phyloP scores from a whole-genome alignment of 2,888 invertebrate species.

The Copidosoma aretas region DNA sequence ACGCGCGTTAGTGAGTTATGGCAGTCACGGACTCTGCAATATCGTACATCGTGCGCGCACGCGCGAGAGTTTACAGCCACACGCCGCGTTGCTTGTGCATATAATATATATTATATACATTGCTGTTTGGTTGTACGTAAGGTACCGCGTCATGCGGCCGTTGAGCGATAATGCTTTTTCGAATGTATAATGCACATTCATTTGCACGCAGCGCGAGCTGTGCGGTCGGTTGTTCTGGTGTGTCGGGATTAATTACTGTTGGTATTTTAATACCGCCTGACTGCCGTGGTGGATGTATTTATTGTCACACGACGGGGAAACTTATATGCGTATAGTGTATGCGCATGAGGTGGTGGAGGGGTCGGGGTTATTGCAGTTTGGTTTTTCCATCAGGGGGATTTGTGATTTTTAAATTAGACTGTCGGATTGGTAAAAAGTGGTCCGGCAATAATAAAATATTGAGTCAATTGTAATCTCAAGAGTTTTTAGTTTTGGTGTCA shows the following conservation, averaged over 20 bases:
- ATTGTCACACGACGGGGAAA: neutral
- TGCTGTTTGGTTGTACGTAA: no score
- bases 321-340: no score
- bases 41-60: neutral
- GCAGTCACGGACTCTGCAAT: slow-evolving; percentile 47
- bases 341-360: neutral
- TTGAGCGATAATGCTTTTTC: slow-evolving; percentile 17
- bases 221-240: no score
- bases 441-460: no score
- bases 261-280: slow-evolving; percentile 7
- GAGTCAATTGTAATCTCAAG: no score
- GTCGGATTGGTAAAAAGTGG: no score
- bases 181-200: neutral
- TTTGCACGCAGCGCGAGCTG: neutral
- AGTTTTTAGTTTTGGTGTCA: no score
- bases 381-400: neutral
- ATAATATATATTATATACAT: neutral
- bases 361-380: neutral
- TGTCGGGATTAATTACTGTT: slow-evolving; percentile 25
- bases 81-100: no score
- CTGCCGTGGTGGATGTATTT: slow-evolving; percentile 13
- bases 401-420: no score
- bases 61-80: no score
- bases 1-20: slow-evolving; percentile 41
- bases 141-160: no score